These are phyloP conservation scores for Drosophila kanekoi DNA, from an alignment of 2,888 invertebrate species.

Conservation along the genomic window DNA sequence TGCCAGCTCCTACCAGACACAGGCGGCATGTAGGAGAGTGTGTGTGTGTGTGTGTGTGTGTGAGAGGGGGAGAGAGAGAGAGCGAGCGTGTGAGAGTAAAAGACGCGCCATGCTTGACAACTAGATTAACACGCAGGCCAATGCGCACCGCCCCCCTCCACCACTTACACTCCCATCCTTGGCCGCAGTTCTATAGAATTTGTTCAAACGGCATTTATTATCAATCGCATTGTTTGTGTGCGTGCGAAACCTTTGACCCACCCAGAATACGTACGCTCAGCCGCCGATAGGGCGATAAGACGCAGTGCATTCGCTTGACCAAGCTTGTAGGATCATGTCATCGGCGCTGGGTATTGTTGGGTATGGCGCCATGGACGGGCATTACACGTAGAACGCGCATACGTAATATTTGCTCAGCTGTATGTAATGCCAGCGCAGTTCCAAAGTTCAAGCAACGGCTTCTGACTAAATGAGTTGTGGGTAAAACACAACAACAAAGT, in stretches of 20 bases:
- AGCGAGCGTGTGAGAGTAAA: neutral
- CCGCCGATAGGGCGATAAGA: slow-evolving; percentile 30
- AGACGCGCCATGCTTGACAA: slow-evolving; percentile 62
- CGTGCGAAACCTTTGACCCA: slow-evolving; percentile 54
- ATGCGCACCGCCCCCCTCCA: no score
- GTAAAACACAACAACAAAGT: neutral
- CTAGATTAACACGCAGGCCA: slow-evolving; percentile 60
- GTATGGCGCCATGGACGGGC: slow-evolving; percentile 37
- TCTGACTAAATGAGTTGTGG: slow-evolving; percentile 33
- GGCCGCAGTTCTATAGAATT: slow-evolving; percentile 1
- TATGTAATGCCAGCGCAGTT: slow-evolving; percentile 36
- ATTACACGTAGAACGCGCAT: slow-evolving; percentile 2
- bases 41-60: slow-evolving; percentile 1
- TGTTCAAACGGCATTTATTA: slow-evolving; percentile 43
- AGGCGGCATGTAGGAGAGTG: slow-evolving; percentile 1
- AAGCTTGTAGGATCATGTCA: slow-evolving; percentile 38
- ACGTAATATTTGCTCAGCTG: slow-evolving; percentile 41
- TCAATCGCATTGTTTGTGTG: slow-evolving; percentile 46
- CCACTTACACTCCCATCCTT: neutral
- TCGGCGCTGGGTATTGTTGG: slow-evolving; percentile 13
- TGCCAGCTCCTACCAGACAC: slow-evolving; percentile 13
- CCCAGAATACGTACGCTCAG: neutral
- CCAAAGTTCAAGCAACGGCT: slow-evolving; percentile 46
- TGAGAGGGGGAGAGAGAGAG: slow-evolving; percentile 1
- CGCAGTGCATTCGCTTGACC: slow-evolving; percentile 17